These are phyloP conservation scores for Pseudolaguvia tuberculata DNA, from an alignment of 2,113 vertebrate species.

Conservation along the genomic window DNA sequence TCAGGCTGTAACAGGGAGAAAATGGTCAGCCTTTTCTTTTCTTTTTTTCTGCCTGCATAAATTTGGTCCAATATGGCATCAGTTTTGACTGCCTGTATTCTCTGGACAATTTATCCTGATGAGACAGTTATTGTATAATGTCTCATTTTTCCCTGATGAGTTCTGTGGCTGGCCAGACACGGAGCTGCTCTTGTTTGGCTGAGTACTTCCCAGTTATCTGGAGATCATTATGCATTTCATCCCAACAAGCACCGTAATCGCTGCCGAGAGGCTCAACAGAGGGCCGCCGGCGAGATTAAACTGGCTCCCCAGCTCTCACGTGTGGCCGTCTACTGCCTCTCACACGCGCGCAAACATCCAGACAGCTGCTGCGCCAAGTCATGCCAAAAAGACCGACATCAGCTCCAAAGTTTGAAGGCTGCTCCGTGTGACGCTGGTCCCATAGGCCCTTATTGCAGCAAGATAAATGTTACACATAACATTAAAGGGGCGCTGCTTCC, in stretches of 20 bases:
- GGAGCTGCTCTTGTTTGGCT: conserved; percentile 52
- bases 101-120: conserved; percentile 14
- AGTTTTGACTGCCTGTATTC: neutral
- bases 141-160: conserved; percentile 48
- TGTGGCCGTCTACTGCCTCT: conserved; percentile 49
- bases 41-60: neutral
- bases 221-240: conserved; percentile 63
- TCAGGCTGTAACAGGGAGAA: neutral
- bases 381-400: conserved; percentile 21
- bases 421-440: conserved; percentile 27
- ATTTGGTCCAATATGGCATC: neutral
- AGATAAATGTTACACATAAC: conserved; percentile 40
- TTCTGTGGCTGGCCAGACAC: conserved; percentile 29
- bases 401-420: conserved; percentile 3
- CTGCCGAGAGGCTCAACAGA: conserved; percentile 52
- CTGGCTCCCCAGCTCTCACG: conserved; percentile 49
- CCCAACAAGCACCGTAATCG: conserved; percentile 58
- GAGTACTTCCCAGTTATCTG: conserved; percentile 58
- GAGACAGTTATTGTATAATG: conserved; percentile 26
- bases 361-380: conserved; percentile 22
- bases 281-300: conserved; percentile 57
- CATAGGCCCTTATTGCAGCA: conserved; percentile 17
- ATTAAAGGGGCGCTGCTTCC: conserved; percentile 13
- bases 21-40: neutral
- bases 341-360: conserved; percentile 3